Conservation (phyloP, 1,140 invertebrate species). For the Meloidogyne exigua region DNA sequence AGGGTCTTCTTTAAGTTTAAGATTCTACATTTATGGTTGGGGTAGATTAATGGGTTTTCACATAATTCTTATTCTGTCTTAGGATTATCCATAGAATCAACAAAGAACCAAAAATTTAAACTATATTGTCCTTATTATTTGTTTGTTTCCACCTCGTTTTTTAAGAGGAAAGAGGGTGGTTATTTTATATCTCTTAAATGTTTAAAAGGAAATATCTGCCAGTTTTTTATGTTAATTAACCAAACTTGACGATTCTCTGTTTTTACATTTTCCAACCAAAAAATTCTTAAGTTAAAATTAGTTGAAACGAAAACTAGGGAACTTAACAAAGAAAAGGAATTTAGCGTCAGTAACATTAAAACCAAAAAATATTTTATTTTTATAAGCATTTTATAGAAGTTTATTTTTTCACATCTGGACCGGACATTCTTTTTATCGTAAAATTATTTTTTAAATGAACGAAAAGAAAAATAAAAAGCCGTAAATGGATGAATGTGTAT, state of each 20-base stretch:
- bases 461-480: neutral
- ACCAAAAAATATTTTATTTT: too few relatives aligned
- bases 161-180: neutral
- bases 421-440: neutral
- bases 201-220: neutral
- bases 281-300: too few relatives aligned
- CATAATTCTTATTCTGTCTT: neutral
- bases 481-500: neutral
- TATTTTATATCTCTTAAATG: neutral
- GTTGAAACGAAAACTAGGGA: too few relatives aligned
- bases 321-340: neutral
- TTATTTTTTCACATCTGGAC: neutral
- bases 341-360: too few relatives aligned
- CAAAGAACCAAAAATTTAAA: neutral
- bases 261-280: neutral
- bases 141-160: neutral
- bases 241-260: neutral
- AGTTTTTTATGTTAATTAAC: neutral
- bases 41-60: neutral
- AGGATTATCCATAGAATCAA: too few relatives aligned
- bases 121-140: neutral
- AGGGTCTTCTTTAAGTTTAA: too few relatives aligned
- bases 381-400: neutral
- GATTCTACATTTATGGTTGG: neutral
- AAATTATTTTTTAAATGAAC: constrained; percentile 3